Percentiles rank a stretch among this genome's conserved stretches.
These are phyloP conservation scores for Pelobates fuscus DNA, from an alignment of 2,113 vertebrate genomes.

Conservation along the genomic window DNA sequence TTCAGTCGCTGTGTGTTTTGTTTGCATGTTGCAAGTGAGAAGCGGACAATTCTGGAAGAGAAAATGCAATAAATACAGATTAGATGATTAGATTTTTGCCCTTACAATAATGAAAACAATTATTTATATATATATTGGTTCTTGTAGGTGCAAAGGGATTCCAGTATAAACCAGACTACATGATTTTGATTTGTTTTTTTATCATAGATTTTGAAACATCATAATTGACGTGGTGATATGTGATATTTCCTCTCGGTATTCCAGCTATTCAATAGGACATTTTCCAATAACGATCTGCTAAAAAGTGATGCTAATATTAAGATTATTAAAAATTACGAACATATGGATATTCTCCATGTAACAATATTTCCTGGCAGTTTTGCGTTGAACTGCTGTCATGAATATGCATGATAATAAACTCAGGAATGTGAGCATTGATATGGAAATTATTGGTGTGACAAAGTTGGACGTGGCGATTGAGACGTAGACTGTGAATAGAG, in stretches of 20 bases:
- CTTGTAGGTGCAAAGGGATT: not conserved
- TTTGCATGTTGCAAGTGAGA: slow-evolving; percentile 32
- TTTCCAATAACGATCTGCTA: not conserved
- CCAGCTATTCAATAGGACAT: not conserved
- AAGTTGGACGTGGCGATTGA: not conserved
- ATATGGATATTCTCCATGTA: too few relatives aligned
- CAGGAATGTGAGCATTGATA: not conserved
- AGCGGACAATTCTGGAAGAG: slow-evolving; percentile 25
- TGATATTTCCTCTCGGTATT: not conserved
- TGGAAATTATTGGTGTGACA: not conserved
- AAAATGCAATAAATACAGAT: slow-evolving; percentile 37
- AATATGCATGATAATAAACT: not conserved
- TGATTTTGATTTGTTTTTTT: not conserved
- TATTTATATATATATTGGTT: not conserved
- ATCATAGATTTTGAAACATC: not conserved
- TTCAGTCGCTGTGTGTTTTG: not conserved
- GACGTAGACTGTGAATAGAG: not conserved
- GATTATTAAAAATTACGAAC: not conserved
- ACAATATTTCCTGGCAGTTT: not conserved
- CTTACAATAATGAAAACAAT: not conserved
- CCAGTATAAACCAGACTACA: not conserved
- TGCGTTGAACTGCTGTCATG: not conserved
- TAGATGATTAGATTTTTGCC: slow-evolving; percentile 5
- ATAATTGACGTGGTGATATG: too few relatives aligned
- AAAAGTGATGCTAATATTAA: not conserved